These are phyloP conservation scores for Haemorhous mexicanus DNA, from an alignment of 2,113 vertebrate species.

Conservation along the genomic window DNA sequence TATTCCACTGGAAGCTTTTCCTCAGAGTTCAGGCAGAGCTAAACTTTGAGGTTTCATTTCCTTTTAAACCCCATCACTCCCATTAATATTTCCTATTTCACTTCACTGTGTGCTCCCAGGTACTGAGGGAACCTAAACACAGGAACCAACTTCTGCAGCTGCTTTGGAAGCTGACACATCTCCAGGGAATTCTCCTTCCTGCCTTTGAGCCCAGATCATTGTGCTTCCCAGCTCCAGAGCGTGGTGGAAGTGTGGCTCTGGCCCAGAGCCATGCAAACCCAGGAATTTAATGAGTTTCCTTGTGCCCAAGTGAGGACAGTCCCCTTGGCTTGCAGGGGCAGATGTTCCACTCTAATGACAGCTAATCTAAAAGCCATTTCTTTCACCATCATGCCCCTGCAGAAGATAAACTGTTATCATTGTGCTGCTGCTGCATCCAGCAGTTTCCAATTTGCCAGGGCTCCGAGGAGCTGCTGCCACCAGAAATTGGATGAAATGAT, in stretches of 20 bases:
- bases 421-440: conserved; percentile 2
- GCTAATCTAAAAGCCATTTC: conserved; percentile 59
- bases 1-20: background rate
- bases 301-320: background rate
- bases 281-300: background rate
- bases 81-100: background rate
- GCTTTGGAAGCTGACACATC: background rate
- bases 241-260: background rate
- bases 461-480: background rate
- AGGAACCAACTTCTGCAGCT: background rate
- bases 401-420: conserved; percentile 10
- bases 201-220: background rate
- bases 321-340: conserved; percentile 17
- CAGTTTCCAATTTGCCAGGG: conserved; percentile 26
- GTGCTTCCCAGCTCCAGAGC: background rate
- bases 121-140: background rate
- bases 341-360: conserved; percentile 55
- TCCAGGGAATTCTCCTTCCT: background rate
- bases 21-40: background rate
- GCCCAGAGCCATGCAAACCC: background rate
- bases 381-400: background rate
- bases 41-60: background rate
- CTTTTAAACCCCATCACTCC: background rate
- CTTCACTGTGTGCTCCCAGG: background rate
- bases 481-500: conserved; percentile 22